Percentiles rank a stretch among this genome's conserved stretches.
phyloP scores from a whole-genome alignment of 2,797 vertebrate genomes.

The Macroramphosus scolopax region DNA sequence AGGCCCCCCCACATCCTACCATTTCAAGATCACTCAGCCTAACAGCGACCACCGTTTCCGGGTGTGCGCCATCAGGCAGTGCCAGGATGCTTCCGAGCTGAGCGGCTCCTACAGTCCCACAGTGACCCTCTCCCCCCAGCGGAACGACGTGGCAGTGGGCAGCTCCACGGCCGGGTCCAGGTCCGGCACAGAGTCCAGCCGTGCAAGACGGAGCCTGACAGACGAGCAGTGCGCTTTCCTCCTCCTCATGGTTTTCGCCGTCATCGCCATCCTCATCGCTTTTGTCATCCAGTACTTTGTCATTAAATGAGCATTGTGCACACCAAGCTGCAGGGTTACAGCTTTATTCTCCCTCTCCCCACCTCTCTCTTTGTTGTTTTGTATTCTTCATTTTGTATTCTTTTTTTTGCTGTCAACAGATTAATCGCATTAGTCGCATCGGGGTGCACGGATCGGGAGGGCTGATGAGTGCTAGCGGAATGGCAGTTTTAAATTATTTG shows the following conservation, averaged over 20 bases:
- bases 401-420: conserved; percentile 59
- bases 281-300: conserved; percentile 98
- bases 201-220: conserved; percentile 83
- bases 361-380: conserved; percentile 53
- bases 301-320: conserved; percentile 86
- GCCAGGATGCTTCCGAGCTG: conserved; percentile 90
- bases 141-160: conserved; percentile 73
- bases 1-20: conserved; percentile 86
- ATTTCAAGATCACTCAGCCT: conserved; percentile 85
- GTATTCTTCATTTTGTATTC: conserved; percentile 57
- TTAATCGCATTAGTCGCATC: conserved; percentile 66
- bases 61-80: conserved; percentile 90
- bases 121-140: conserved; percentile 87
- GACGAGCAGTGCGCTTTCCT: conserved; percentile 96
- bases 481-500: conserved; percentile 26
- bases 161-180: conserved; percentile 66
- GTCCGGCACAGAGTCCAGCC: conserved; percentile 74
- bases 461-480: conserved; percentile 15
- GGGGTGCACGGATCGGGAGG: conserved; percentile 42
- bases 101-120: conserved; percentile 90
- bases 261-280: conserved; percentile 96
- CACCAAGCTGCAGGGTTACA: conserved; percentile 71
- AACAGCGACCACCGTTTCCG: conserved; percentile 93
- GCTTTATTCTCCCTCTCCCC: conserved; percentile 50
- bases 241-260: conserved; percentile 92